These are phyloP conservation scores for Oplegnathus fasciatus DNA, from an alignment of 2,113 vertebrate species.

Conservation along the genomic window DNA sequence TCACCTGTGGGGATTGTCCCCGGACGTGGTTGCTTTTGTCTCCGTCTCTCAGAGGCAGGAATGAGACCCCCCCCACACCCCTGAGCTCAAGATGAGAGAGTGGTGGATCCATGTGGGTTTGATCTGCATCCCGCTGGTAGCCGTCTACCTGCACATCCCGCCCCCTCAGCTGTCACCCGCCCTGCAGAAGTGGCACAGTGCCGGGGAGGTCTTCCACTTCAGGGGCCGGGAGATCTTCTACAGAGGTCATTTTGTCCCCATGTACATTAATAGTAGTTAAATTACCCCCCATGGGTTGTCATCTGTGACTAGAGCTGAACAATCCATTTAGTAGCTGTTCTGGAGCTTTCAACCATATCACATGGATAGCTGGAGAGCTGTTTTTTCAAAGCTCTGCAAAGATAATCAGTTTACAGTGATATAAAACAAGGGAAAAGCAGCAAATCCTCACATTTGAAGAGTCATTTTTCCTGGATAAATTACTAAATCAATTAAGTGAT, in stretches of 20 bases:
- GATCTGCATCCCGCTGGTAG: conserved; percentile 89
- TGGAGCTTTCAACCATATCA: neutral
- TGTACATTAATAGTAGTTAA: neutral
- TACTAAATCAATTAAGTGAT: no score
- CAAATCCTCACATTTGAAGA: neutral
- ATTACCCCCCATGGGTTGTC: neutral
- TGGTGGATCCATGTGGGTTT: conserved; percentile 94
- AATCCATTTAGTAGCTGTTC: neutral
- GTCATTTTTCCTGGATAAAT: no score
- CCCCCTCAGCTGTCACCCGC: conserved; percentile 90
- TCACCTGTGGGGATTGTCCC: neutral
- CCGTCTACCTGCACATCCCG: conserved; percentile 93
- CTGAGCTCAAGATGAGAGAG: conserved; percentile 89
- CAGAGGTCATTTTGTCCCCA: conserved; percentile 86
- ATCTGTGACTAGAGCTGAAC: neutral
- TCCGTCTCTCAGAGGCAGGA: conserved; percentile 41
- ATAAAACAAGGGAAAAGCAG: neutral
- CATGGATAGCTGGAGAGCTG: no score
- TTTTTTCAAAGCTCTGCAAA: no score
- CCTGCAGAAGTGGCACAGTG: conserved; percentile 89
- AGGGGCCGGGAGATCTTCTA: conserved; percentile 91
- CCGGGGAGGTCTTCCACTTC: conserved; percentile 89
- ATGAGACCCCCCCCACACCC: conserved; percentile 57
- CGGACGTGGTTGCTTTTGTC: neutral
- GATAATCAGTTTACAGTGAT: neutral